phyloP scores from a whole-genome alignment of 2,113 vertebrate species.

The Chamaetylas fuelleborni region DNA sequence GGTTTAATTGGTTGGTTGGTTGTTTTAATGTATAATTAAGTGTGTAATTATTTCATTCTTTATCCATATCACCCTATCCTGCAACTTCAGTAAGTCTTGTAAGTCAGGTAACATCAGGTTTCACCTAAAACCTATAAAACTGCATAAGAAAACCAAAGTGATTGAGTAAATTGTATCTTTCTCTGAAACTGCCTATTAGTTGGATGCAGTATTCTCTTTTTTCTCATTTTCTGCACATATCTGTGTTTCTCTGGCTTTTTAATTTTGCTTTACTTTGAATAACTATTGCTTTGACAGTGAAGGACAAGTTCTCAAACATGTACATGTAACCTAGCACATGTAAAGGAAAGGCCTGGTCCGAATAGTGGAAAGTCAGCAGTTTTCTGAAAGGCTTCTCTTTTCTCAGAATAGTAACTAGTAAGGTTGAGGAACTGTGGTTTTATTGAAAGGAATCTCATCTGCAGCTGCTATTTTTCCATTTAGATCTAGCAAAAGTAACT shows the following conservation, averaged over 20 bases:
- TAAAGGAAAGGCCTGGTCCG: background rate
- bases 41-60: background rate
- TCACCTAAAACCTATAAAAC: background rate
- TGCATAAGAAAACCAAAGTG: background rate
- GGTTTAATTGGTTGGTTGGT: background rate
- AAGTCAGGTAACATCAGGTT: background rate
- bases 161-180: background rate
- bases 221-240: background rate
- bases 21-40: background rate
- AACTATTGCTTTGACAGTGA: background rate
- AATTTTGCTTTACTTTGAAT: background rate
- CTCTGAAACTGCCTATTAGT: background rate
- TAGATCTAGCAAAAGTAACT: background rate
- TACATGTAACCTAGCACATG: background rate
- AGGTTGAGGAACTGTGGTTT: background rate
- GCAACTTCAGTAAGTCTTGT: background rate
- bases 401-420: background rate
- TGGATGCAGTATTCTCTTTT: background rate
- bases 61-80: background rate
- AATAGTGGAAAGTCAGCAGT: constrained; percentile 21
- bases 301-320: background rate
- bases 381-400: constrained; percentile 21
- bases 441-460: background rate
- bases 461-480: background rate
- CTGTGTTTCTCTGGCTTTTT: background rate